Evolutionary conservation across 37 sponge, comb jelly and placozoan genomes (phyloP), one percentile per base, ranked within the genome.

Genomic region (Amphimedon queenslandica): DNA sequence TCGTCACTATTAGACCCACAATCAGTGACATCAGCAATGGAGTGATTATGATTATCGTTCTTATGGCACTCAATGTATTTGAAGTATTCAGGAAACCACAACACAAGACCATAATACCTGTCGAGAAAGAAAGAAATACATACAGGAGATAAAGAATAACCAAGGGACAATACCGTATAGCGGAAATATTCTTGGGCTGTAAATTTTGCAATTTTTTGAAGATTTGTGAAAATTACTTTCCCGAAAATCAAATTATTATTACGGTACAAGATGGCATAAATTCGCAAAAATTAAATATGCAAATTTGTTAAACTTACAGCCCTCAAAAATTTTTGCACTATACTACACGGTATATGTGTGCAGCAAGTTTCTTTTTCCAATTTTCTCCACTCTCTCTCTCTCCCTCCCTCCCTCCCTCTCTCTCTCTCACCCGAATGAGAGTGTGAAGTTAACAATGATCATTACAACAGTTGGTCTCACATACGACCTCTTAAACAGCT

Each of bases 51-150:
- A 35, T 53, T 37, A 25, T 69, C 55, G 35, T 69, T 2, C 1
- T n/a, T 0, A 2, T 35, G 20, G 41, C 76, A 51, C 0, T 69
- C n/a, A 3, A 82, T 58, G 18, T 35, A 33, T 58, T 87, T 72
- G 41, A 96, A 88, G 69, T 92, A 96, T 61, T 92, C 97, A 0
- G 97, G 97, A 56, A 96, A 92, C 97, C 93, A 96, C 63, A 96
- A 56, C 70, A 78, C 56, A 4, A 96, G 77, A 20, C 97, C 97
- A 67, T 96, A 94, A 66, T 94, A 96, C 25, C 93, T 92, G 74
- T 0, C 51, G 36, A 36, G 56, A 43, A 35, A 41, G 24, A 55
- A 21, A 34, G 36, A 42, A n/a, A n/a, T n/a, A n/a, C n/a, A n/a
- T n/a, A n/a, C n/a, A n/a, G n/a, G n/a, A n/a, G n/a, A n/a, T n/a